Evolutionary conservation across 1,140 invertebrate genomes (phyloP).

Genomic region (Druon quercuslanigerum): DNA sequence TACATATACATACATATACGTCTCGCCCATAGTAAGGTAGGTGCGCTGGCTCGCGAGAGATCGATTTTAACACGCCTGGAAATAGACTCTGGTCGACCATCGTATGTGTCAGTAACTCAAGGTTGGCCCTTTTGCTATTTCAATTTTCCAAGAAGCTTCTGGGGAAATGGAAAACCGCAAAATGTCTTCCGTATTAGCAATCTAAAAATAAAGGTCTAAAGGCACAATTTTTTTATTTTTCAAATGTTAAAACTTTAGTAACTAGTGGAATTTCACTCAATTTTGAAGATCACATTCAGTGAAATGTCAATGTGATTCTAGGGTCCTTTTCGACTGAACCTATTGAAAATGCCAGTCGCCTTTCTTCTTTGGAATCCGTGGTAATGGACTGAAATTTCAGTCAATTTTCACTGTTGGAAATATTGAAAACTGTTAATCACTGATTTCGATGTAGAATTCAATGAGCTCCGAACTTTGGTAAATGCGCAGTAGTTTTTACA

Average conservation of each 20-base stretch:
- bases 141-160: background rate
- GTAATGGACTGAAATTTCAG: too few relatives aligned
- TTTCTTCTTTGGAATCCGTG: too few relatives aligned
- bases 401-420: too few relatives aligned
- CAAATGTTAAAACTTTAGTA: too few relatives aligned
- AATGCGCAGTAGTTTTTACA: background rate
- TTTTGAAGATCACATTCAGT: too few relatives aligned
- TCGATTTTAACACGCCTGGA: constrained; percentile 67
- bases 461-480: background rate
- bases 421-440: too few relatives aligned
- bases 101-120: constrained; percentile 11
- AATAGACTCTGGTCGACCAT: constrained; percentile 58
- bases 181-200: background rate
- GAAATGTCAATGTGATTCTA: too few relatives aligned
- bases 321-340: too few relatives aligned
- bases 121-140: constrained; percentile 21
- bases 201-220: too few relatives aligned
- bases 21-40: background rate
- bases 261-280: too few relatives aligned
- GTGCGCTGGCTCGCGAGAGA: constrained; percentile 43
- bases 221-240: too few relatives aligned
- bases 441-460: background rate
- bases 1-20: background rate
- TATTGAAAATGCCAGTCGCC: too few relatives aligned
- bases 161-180: background rate